A percentile compares a stretch with the other conserved stretches of the same genome.
These are phyloP conservation scores for Anomalospiza imberbis DNA, from an alignment of 2,797 vertebrate species.

Conservation along the genomic window DNA sequence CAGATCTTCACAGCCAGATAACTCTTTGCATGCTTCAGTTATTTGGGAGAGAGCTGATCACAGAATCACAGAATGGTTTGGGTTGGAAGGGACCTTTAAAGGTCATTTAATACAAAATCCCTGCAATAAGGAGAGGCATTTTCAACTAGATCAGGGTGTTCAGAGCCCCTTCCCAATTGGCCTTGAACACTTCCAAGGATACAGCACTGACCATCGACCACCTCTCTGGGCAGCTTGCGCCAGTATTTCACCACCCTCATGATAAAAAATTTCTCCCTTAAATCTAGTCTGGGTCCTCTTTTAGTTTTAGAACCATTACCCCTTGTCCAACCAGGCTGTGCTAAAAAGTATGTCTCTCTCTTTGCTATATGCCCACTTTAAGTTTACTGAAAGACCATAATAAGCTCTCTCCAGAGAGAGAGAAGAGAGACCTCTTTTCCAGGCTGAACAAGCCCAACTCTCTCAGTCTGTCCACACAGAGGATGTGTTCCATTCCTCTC, in stretches of 20 bases:
- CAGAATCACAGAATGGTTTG: background rate
- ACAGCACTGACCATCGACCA: background rate
- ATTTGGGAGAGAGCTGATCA: background rate
- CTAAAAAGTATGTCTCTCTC: background rate
- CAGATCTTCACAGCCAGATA: background rate
- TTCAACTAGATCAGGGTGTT: background rate
- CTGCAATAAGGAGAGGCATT: background rate
- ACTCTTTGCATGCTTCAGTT: background rate
- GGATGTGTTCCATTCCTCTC: background rate
- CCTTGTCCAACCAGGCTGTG: background rate
- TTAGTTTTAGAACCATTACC: background rate
- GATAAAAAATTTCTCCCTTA: background rate
- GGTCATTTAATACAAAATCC: background rate
- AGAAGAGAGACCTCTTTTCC: background rate
- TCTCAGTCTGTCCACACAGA: background rate
- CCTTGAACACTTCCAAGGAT: background rate
- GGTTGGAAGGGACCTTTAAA: background rate
- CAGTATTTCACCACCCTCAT: background rate
- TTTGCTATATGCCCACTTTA: background rate
- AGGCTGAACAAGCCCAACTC: background rate
- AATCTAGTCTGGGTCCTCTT: background rate
- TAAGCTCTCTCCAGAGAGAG: background rate
- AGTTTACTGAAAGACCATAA: background rate
- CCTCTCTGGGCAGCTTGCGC: fast-evolving
- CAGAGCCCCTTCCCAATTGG: background rate